Conservation (phyloP, 1,140 invertebrate species). For the Drosophila prosaltans region DNA sequence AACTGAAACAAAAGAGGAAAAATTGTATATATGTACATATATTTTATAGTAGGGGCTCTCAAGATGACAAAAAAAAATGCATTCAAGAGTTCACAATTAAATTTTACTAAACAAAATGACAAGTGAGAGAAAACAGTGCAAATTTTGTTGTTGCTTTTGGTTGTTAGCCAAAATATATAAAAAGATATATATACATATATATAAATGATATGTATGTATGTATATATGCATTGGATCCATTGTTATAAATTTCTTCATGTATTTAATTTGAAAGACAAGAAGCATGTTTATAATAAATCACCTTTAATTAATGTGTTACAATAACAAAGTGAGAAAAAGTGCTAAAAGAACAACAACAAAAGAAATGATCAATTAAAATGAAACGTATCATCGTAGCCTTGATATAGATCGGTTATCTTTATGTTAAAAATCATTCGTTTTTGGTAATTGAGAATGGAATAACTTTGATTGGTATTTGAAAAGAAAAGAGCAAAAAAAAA, state of each 20-base stretch:
- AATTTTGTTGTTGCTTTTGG: conserved; percentile 59
- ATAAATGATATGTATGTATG: not conserved
- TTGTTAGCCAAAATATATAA: conserved; percentile 49
- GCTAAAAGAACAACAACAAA: conserved; percentile 29
- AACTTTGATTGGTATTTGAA: too few species aligned
- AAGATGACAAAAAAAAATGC: conserved; percentile 16
- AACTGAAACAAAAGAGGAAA: conserved; percentile 10
- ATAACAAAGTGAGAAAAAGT: conserved; percentile 11
- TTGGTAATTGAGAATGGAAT: too few species aligned
- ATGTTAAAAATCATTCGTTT: too few species aligned
- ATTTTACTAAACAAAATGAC: conserved; percentile 49
- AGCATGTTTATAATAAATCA: conserved; percentile 60
- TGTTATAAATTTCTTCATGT: conserved; percentile 62
- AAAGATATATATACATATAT: not conserved
- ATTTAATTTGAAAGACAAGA: conserved; percentile 50
- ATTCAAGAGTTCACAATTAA: conserved; percentile 20
- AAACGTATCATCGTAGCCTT: too few species aligned
- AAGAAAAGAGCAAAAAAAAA: too few species aligned
- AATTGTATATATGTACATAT: conserved; percentile 3
- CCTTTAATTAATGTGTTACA: conserved; percentile 43
- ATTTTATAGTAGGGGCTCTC: conserved; percentile 26
- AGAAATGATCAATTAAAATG: not conserved
- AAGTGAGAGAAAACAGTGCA: conserved; percentile 41
- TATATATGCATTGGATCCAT: conserved; percentile 27
- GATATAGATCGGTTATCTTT: too few species aligned